Percentiles rank a stretch among this genome's conserved stretches.
Conservation (phyloP, 1,140 invertebrate genomes). For the Neodiprion virginianus region DNA sequence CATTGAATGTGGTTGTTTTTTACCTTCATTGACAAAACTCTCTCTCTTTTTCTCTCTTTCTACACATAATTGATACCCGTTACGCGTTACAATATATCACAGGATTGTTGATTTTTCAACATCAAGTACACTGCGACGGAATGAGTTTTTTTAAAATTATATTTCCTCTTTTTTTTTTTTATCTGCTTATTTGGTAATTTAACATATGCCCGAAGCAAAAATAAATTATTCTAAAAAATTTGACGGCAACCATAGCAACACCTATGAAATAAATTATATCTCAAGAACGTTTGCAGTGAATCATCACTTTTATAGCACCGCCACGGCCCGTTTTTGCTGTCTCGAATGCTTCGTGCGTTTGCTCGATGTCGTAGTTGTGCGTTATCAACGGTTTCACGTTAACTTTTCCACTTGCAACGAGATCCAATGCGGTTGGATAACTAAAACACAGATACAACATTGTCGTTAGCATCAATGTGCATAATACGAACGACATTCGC, state of each 20-base stretch:
- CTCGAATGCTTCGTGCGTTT: slow-evolving; percentile 88
- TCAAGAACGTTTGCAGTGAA: slow-evolving; percentile 70
- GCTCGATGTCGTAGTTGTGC: slow-evolving; percentile 87
- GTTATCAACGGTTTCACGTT: slow-evolving; percentile 90
- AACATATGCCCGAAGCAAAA: too few species aligned
- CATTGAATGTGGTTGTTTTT: too few species aligned
- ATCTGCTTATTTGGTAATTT: too few species aligned
- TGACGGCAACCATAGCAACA: too few species aligned
- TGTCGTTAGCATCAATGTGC: slow-evolving; percentile 19
- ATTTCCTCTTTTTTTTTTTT: neutral
- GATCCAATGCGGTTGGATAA: slow-evolving; percentile 83
- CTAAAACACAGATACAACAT: slow-evolving; percentile 63
- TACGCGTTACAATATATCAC: too few species aligned
- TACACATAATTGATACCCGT: too few species aligned
- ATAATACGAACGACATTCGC: neutral
- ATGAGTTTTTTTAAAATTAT: neutral
- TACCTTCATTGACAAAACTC: too few species aligned
- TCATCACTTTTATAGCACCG: slow-evolving; percentile 91
- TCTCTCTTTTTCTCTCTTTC: too few species aligned
- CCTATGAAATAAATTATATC: neutral
- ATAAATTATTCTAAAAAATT: too few species aligned
- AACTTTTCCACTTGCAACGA: slow-evolving; percentile 83
- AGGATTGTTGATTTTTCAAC: neutral
- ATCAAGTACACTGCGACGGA: neutral
- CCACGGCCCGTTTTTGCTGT: slow-evolving; percentile 73